Evolutionary conservation across 2,797 vertebrate species (phyloP).

Genomic region (Phylloscopus collybita): DNA sequence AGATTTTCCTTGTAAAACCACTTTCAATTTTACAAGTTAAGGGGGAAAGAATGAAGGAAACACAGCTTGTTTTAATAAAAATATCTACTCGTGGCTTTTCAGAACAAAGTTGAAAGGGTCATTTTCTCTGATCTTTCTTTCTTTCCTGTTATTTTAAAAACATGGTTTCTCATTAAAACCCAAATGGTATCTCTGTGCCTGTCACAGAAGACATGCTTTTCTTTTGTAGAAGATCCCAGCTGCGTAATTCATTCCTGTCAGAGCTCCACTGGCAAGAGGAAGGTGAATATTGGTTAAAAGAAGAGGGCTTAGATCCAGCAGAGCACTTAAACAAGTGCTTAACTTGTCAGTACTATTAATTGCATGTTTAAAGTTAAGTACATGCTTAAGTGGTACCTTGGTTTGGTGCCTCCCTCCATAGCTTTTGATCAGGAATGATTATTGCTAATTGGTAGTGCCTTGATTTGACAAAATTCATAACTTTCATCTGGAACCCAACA

Average conservation of each 20-base stretch:
- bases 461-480: neutral
- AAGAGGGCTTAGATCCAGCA: neutral
- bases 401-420: neutral
- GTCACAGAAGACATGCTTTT: neutral
- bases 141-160: neutral
- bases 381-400: neutral
- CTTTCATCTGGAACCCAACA: neutral
- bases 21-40: slow-evolving; percentile 8
- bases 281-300: neutral
- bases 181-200: neutral
- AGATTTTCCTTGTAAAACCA: neutral
- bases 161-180: neutral
- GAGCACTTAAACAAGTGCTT: neutral
- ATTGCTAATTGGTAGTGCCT: neutral
- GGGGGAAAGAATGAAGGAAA: neutral
- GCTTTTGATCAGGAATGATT: neutral
- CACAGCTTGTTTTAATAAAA: neutral
- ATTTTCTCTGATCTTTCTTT: neutral
- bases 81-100: neutral
- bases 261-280: neutral
- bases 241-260: neutral
- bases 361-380: neutral
- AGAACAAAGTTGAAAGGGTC: neutral
- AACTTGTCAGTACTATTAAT: neutral
- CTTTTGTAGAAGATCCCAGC: neutral